Base-by-base conservation (phyloP, 2,888 invertebrate species). In the Ecdyonurus torrentis region DNA sequence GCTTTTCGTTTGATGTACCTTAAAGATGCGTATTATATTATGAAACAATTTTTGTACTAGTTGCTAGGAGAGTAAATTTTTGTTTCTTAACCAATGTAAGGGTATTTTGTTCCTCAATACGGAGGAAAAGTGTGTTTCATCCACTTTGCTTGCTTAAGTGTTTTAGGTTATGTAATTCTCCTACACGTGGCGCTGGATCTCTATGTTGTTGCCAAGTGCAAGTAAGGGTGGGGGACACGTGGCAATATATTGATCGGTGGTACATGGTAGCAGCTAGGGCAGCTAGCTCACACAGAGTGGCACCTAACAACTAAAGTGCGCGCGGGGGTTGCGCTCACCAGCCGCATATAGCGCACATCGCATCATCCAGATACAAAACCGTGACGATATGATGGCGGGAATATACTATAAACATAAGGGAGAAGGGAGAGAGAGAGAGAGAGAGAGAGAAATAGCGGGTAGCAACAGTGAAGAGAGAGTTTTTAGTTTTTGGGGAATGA, bases 381-480 rank as follows among this genome's bases (percentile, higher is more conserved):
- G n/a, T n/a, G n/a, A n/a, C n/a, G n/a, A n/a, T n/a, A n/a, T n/a
- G n/a, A n/a, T n/a, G n/a, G n/a, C n/a, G n/a, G n/a, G n/a, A n/a
- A n/a, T n/a, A n/a, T n/a, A n/a, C n/a, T n/a, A n/a, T n/a, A n/a
- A n/a, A n/a, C n/a, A n/a, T n/a, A 20, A 55, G 53, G 53, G 61
- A 63, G 62, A 60, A 50, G 63, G 62, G 63, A 52, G 52, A 22
- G 62, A 18, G 61, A 65, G 64, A 64, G 59, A 25, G 55, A 58
- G 59, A 53, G 37, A 62, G 61, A 58, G 53, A 58, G 65, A 63
- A 53, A 55, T 60, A 50, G 62, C 61, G 66, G 50, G 65, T 52
- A 58, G 65, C 63, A 59, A 66, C 67, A 61, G 66, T 66, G 67
- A 66, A 67, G 68, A 63, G 68, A 69, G 63, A 60, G n/a, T n/a